Percentiles rank a stretch among this genome's conserved stretches.
Conservation (phyloP, 2,113 vertebrate species). For the Elaphurus davidianus region DNA sequence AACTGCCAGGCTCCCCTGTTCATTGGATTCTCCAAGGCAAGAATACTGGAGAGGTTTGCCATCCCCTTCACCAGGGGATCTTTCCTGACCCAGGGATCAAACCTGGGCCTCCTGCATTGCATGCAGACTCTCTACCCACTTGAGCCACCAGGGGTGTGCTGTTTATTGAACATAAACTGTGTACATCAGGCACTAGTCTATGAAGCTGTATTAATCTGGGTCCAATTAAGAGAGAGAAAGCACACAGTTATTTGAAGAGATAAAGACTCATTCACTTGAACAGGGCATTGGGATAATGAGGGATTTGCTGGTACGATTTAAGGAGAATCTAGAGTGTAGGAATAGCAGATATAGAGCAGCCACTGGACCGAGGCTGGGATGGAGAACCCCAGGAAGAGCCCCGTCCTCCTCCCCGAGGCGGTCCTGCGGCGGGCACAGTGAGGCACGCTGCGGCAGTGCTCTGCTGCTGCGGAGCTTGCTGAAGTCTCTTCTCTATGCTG, state of each 20-base stretch:
- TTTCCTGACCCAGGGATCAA: neutral
- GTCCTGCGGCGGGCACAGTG: no score
- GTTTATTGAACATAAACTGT: neutral
- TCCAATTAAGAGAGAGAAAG: neutral
- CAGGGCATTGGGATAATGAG: neutral
- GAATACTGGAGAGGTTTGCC: neutral
- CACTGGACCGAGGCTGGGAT: neutral
- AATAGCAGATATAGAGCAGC: neutral
- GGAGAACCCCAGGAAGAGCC: no score
- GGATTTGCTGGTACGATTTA: neutral
- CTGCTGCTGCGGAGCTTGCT: neutral
- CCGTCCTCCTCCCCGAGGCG: neutral
- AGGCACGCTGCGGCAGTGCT: neutral
- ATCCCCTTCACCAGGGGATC: neutral
- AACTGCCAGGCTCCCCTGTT: neutral
- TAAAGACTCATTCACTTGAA: neutral
- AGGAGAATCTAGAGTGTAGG: neutral
- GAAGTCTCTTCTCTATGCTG: neutral
- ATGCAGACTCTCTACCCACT: neutral
- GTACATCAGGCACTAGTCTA: neutral
- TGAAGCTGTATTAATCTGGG: neutral
- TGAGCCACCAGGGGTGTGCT: neutral
- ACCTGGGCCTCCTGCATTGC: neutral
- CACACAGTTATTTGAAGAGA: neutral
- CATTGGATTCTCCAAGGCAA: neutral